Evolutionary conservation across 2,113 vertebrate genomes (phyloP), one percentile per base, ranked within the genome.

Genomic region (Brachyhypopomus gauderio): DNA sequence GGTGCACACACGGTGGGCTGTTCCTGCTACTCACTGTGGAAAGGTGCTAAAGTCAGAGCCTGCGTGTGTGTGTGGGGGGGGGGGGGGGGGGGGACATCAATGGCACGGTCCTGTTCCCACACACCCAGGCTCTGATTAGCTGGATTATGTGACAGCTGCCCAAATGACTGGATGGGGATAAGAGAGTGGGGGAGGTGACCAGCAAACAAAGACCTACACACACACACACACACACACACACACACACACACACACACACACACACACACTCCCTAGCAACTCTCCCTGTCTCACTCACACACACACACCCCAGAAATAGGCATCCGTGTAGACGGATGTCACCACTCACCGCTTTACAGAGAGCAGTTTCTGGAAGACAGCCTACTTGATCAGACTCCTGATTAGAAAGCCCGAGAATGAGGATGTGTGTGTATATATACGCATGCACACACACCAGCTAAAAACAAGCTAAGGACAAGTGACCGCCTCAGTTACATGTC

Each of bases 111-210:
- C 72, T 78, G 84, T 84, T 86, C 87, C 83, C 85, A 87, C 81
- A 85, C 83, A 71, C 86, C 73, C 75, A 2, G 80, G 52, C 79
- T 81, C 89, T 92, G 92, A 93, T 94, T 94, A 94, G 92, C 90
- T 91, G 93, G 93, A 93, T 94, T 94, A 94, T 93, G 90, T 91
- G 93, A 93, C 93, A 94, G 93, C 93, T 94, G 93, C 92, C 91
- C 89, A 91, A 93, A 93, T 90, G 91, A 88, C 88, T 89, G 84
- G 89, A 91, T 84, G 85, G 77, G 82, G 85, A 84, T 87, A 89
- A 84, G 75, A 78, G 36, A 38, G 22, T 55, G 72, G 78, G 89
- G 84, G 90, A 90, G 86, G 86, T 88, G 86, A 81, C n/a, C n/a
- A 84, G 86, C 86, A 87, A 93, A 93, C 91, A 93, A 92, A 94